Evolutionary conservation across 2,888 invertebrate genomes (phyloP), one percentile per base, ranked within the genome.

Genomic region (Cephus runcator): DNA sequence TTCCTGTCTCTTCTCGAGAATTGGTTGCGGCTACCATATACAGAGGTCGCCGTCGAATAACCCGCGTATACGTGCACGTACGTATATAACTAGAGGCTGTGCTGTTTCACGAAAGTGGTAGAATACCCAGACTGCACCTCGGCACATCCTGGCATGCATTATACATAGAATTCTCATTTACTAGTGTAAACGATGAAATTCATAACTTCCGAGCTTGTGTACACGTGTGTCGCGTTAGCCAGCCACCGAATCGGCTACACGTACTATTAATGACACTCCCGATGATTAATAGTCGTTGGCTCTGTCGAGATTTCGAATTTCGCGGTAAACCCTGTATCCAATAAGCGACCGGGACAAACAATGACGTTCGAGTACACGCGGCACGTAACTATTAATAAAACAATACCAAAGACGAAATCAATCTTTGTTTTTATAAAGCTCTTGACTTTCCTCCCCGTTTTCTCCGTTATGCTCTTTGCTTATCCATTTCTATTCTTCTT

Each of bases 221-320:
- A 56, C 56, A 56, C 56, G 56, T 56, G 56, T 56, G 56, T 56
- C 56, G 56, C 56, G 56, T 56, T 56, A 56, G 56, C 56, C 56
- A 56, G 56, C 71, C 71, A 71, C 71, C 34, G 71, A 71, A 71
- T 31, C 71, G 71, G 71, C 34, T 71, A 71, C 71, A 33, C 71
- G 34, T 71, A 71, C 31, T 33, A 34, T 71, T 71, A 34, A 71
- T 30, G 71, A 23, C 71, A 31, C 71, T 34, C 31, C 31, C 31
- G 33, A 34, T 71, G 71, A 71, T 34, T 71, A 71, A 71, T 71
- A 71, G 12, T 33, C 33, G 31, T 56, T 56, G 56, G 56, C 56
- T 56, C 23, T 56, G 56, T 56, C 56, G 56, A 56, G 56, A 56
- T 56, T 56, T 56, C 56, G 56, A 56, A 56, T 56, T 56, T 56